phyloP scores from a whole-genome alignment of 2,888 invertebrate genomes.

The Drosophila cracens region DNA sequence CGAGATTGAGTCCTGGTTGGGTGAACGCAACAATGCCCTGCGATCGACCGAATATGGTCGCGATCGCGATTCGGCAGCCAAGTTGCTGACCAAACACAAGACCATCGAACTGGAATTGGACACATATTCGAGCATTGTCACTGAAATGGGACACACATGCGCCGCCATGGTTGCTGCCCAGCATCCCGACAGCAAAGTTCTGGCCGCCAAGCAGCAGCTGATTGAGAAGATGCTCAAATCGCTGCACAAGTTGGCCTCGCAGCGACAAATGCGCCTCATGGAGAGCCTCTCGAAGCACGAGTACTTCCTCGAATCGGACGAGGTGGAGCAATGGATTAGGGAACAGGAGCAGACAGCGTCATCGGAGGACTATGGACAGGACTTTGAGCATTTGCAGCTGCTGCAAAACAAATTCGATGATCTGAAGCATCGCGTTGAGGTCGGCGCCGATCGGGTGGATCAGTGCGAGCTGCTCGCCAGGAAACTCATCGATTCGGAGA shows the following conservation, averaged over 20 bases:
- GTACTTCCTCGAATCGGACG: conserved; percentile 95
- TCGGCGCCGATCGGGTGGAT: conserved; percentile 95
- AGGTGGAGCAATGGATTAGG: conserved; percentile 96
- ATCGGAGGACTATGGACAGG: conserved; percentile 97
- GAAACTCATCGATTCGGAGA: conserved; percentile 93
- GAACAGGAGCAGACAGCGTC: conserved; percentile 95
- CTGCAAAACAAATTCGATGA: conserved; percentile 96
- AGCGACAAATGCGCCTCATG: conserved; percentile 93
- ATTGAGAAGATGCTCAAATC: conserved; percentile 92
- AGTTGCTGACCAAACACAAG: conserved; percentile 97
- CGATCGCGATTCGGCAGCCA: conserved; percentile 95
- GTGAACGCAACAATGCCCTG: conserved; percentile 93
- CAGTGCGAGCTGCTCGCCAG: conserved; percentile 96
- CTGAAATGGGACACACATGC: conserved; percentile 96
- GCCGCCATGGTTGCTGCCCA: conserved; percentile 91
- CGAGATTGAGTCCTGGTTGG: conserved; percentile 97
- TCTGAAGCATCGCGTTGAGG: conserved; percentile 95
- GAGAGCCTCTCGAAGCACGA: conserved; percentile 96
- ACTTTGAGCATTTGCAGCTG: conserved; percentile 95
- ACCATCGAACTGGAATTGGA: conserved; percentile 95
- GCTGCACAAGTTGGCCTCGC: conserved; percentile 91
- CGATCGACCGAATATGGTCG: conserved; percentile 94
- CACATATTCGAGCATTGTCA: conserved; percentile 95
- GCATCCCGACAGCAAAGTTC: conserved; percentile 93
- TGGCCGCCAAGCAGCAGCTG: conserved; percentile 90